Conservation (phyloP, 1,140 invertebrate species). For the Brachystomella parvula region DNA sequence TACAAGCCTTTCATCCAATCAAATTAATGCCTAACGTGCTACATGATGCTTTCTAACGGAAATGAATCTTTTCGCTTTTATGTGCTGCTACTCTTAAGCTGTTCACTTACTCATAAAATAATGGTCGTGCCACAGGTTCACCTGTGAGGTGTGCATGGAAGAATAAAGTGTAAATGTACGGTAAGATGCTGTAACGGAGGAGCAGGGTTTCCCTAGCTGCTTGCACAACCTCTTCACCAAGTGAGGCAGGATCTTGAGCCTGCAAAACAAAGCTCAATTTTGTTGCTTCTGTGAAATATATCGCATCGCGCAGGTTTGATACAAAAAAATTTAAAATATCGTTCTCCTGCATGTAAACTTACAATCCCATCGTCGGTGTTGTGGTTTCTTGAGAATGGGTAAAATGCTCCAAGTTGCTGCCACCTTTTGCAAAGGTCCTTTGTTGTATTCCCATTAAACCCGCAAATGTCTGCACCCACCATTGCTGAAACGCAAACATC, state of each 20-base stretch:
- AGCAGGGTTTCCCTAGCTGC: constrained; percentile 56
- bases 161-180: constrained; percentile 74
- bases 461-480: constrained; percentile 85
- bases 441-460: constrained; percentile 71
- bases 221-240: constrained; percentile 57
- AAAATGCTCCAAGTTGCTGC: constrained; percentile 77
- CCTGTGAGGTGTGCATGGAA: constrained; percentile 61
- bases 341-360: constrained; percentile 42
- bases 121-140: constrained; percentile 62
- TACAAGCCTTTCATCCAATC: background rate
- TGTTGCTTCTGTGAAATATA: background rate
- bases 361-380: constrained; percentile 65
- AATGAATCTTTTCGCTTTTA: background rate
- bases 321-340: no score
- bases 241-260: constrained; percentile 69
- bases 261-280: constrained; percentile 39
- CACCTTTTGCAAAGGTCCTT: constrained; percentile 64
- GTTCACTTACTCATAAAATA: constrained; percentile 70
- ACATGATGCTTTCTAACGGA: constrained; percentile 5
- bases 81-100: background rate
- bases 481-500: constrained; percentile 8
- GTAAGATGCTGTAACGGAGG: constrained; percentile 64
- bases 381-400: constrained; percentile 79
- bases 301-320: no score
- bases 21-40: no score